Evolutionary conservation across 2,797 vertebrate species (phyloP).

Genomic region (Clarias laeviceps): DNA sequence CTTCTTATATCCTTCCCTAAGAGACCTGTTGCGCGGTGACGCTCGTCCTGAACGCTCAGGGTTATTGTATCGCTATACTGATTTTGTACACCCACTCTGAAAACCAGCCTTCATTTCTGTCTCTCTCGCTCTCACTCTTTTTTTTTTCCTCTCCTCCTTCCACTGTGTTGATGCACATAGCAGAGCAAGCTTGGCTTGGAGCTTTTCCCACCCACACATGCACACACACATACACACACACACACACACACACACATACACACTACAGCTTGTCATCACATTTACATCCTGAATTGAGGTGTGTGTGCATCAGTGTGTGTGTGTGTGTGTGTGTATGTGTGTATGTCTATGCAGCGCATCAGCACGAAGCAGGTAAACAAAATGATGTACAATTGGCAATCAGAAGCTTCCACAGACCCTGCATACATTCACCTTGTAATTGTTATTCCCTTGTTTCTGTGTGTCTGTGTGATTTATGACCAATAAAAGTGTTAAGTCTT

Average conservation of each 20-base stretch:
- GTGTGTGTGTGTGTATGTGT: constrained; percentile 29
- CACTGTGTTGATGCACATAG: constrained; percentile 37
- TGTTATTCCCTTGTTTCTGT: constrained; percentile 1
- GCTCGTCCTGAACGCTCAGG: constrained; percentile 23
- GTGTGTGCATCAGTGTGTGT: constrained; percentile 35
- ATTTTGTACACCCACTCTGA: constrained; percentile 39
- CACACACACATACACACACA: constrained; percentile 9
- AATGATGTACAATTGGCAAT: constrained; percentile 39
- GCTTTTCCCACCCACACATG: constrained; percentile 52
- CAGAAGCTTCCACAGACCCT: not conserved
- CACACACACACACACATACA: constrained; percentile 32
- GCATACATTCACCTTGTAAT: not conserved
- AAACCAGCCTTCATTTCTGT: constrained; percentile 33
- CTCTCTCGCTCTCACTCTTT: constrained; percentile 29
- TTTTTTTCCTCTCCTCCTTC: constrained; percentile 30
- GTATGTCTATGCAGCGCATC: not conserved
- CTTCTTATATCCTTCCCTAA: constrained; percentile 9
- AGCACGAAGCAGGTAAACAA: constrained; percentile 27
- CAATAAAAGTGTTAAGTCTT: constrained; percentile 34
- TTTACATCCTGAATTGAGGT: constrained; percentile 42
- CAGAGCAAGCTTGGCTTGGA: constrained; percentile 47
- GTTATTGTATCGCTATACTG: constrained; percentile 34
- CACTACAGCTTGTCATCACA: constrained; percentile 47
- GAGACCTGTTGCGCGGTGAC: constrained; percentile 38
- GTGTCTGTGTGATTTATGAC: constrained; percentile 33